Base-by-base conservation (phyloP, 2,888 invertebrate genomes). In the Scaptomyza reducta region DNA sequence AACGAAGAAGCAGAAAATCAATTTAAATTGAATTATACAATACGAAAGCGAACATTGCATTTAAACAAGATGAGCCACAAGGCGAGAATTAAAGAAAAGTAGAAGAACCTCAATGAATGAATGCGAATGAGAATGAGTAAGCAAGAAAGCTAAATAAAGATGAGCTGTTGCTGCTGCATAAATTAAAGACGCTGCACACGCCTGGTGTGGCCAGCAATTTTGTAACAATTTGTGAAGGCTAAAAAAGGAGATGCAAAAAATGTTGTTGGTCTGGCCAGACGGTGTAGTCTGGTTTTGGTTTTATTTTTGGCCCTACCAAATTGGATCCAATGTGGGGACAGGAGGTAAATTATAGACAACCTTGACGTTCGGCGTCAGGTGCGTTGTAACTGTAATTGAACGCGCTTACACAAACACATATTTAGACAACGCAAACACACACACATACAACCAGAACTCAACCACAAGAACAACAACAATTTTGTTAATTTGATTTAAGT, bases 11-110 rank as follows among this genome's bases (percentile, higher is more conserved):
- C 53, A 40, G 56, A 79, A 82, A 83, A 83, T 86, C 78, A 83
- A 86, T 83, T 83, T 83, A 76, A 82, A 85, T 79, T 85, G 67
- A 82, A 82, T 82, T 77, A 85, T 73, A 85, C 77, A 79, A 74
- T 70, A 54, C 75, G 72, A 72, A 59, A 58, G 57, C 57, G 69
- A 57, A 64, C 16, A 4, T 65, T 74, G 79, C 64, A 71, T 54
- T 59, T 42, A 59, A 66, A 59, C 50, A 62, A 77, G 70, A 64
- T 66, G 77, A 60, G 58, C 47, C 46, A 66, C 45, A 70, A 72
- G 51, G 57, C 60, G 44, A 59, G 51, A 68, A 77, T 60, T 71
- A 59, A 71, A 69, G 53, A 11, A 35, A 46, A 6, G 41, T 31
- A 41, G 22, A 29, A 35, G n/a, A 44, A 54, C 18, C 76, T 76